Conservation (phyloP, 1,140 invertebrate species). For the Mizuhopecten yessoensis region DNA sequence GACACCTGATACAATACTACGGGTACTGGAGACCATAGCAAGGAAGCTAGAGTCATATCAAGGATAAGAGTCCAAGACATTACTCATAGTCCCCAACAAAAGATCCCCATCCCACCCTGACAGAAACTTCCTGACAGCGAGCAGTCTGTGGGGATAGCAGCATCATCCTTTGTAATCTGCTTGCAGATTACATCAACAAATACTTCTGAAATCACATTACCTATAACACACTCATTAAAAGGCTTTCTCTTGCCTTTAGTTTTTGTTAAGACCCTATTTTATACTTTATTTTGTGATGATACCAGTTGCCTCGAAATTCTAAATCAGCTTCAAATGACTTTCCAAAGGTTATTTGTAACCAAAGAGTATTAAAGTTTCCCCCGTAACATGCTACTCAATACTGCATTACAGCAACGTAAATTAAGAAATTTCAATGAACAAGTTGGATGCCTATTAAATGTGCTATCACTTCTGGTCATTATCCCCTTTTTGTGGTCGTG, state of each 20-base stretch:
- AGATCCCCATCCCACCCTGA: background rate
- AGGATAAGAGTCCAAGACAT: too few relatives aligned
- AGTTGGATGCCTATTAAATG: background rate
- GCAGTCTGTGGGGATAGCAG: background rate
- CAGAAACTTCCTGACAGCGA: background rate
- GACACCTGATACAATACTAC: too few relatives aligned
- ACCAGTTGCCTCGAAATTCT: slow-evolving; percentile 2
- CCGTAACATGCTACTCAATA: background rate
- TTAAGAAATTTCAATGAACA: slow-evolving; percentile 17
- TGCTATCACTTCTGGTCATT: background rate
- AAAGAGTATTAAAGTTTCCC: slow-evolving; percentile 32
- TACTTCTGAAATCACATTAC: background rate
- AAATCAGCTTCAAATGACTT: slow-evolving; percentile 38
- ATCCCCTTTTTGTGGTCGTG: background rate
- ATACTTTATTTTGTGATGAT: slow-evolving; percentile 40
- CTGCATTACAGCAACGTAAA: background rate
- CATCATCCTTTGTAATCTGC: background rate
- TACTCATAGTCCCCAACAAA: too few relatives aligned
- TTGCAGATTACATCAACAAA: background rate
- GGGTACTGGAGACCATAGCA: too few relatives aligned
- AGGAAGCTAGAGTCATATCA: too few relatives aligned
- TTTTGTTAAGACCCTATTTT: background rate
- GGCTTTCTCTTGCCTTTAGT: slow-evolving; percentile 6
- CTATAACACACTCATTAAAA: slow-evolving; percentile 19
- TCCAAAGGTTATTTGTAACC: background rate